phyloP scores from a whole-genome alignment of 2,797 vertebrate genomes.

The Phrynocephalus guinanensis region DNA sequence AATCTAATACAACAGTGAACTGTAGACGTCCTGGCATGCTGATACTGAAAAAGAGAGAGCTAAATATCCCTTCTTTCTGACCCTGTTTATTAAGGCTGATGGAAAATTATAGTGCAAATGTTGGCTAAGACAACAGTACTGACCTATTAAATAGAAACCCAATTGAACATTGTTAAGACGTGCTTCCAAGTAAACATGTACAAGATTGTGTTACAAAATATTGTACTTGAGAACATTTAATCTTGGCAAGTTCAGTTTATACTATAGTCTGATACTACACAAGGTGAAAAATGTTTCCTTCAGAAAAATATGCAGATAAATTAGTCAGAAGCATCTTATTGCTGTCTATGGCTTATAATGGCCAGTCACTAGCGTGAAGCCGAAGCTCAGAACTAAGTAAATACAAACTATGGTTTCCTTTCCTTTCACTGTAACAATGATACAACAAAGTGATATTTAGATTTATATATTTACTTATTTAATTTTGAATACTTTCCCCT shows the following conservation, averaged over 20 bases:
- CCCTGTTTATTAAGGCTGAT: conserved; percentile 18
- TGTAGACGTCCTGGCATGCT: not conserved
- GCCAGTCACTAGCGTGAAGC: not conserved
- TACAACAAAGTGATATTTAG: not conserved
- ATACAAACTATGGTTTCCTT: not conserved
- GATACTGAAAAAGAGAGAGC: not conserved
- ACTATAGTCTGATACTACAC: not conserved
- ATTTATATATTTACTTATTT: too few species aligned
- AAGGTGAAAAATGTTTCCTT: not conserved
- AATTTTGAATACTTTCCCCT: too few species aligned
- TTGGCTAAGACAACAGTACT: not conserved
- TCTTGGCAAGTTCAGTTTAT: not conserved
- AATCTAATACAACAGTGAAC: not conserved
- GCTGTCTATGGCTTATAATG: too few species aligned
- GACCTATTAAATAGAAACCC: not conserved
- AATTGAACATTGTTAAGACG: not conserved
- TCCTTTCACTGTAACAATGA: not conserved
- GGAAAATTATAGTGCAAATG: not conserved
- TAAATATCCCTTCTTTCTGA: not conserved
- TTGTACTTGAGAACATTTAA: not conserved
- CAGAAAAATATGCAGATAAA: not conserved
- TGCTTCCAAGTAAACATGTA: not conserved
- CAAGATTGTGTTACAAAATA: not conserved
- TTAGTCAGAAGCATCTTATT: not conserved
- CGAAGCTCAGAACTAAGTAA: not conserved